Evolutionary conservation across 2,888 invertebrate species (phyloP), one percentile per base, ranked within the genome.

Genomic region (Calliopum simillimum): DNA sequence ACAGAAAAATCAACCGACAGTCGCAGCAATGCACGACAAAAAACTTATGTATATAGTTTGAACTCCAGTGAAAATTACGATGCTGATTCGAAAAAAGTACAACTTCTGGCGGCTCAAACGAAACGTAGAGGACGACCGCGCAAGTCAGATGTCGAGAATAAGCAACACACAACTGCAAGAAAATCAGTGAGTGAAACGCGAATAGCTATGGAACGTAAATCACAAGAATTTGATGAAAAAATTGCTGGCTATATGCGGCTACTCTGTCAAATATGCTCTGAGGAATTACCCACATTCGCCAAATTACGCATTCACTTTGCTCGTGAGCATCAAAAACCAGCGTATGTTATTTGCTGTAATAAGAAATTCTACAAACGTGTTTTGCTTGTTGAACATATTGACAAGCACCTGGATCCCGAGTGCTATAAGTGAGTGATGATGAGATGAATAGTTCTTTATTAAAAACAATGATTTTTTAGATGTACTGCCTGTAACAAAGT

Each of bases 371-470:
- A 80, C 55, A 83, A 83, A 55, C 80, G 85, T 2, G 80, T 82
- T 5, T 79, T 82, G 12, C 78, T 86, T 55, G 79, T 84, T 5
- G 86, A 85, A 63, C 86, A 86, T 69, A 82, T 86, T 1, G 82
- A 84, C 55, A 80, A 82, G 3, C 86, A 86, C 73, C 69, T 80
- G 12, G 81, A 86, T 78, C 86, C 86, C 2, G 84, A 85, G 69
- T 81, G 82, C 71, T 86, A 84, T 64, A 86, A 84, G 67, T 67
- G 67, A 58, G 67, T 67, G 66, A 56, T 21, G 23, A 43, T 23
- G 43, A 25, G 3, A 25, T 33, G 8, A 1, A 33, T 5, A 47
- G 8, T 21, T 23, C 21, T 21, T 58, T 47, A 13, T 16, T 13
- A 19, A 47, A 33, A 41, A 43, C 8, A 13, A 3, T 16, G 19